These are phyloP conservation scores for Gasterosteus nipponicus DNA, from an alignment of 2,113 vertebrate species.

Conservation along the genomic window DNA sequence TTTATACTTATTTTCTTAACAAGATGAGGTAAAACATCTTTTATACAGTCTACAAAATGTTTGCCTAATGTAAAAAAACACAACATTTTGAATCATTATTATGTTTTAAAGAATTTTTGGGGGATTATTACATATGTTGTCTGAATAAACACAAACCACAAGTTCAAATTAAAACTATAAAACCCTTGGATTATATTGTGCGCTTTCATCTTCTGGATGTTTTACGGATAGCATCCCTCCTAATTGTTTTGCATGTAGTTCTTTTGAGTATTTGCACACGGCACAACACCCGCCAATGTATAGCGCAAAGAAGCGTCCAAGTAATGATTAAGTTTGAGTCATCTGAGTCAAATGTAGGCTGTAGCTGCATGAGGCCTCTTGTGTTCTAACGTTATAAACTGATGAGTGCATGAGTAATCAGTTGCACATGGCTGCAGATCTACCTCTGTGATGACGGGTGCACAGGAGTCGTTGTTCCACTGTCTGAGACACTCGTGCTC, in stretches of 20 bases:
- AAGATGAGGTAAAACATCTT: background rate
- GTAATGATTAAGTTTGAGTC: background rate
- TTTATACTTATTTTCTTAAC: background rate
- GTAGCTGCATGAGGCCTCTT: background rate
- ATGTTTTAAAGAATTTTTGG: background rate
- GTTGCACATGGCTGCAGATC: background rate
- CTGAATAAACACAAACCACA: background rate
- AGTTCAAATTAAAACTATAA: background rate
- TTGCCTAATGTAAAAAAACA: background rate
- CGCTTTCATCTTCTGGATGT: background rate
- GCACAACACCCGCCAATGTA: background rate
- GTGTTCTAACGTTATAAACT: background rate
- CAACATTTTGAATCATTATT: background rate
- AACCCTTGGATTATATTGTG: background rate
- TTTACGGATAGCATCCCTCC: background rate
- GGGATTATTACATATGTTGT: background rate
- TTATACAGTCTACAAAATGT: background rate
- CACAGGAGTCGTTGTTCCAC: conserved; percentile 85
- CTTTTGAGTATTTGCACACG: background rate
- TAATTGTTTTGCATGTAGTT: background rate
- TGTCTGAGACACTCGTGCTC: conserved; percentile 76
- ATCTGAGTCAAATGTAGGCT: background rate
- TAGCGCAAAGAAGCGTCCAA: background rate
- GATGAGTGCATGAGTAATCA: background rate
- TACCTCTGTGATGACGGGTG: conserved; percentile 88